Base-by-base conservation (phyloP, 2,113 vertebrate genomes). In the Lycaon pictus region DNA sequence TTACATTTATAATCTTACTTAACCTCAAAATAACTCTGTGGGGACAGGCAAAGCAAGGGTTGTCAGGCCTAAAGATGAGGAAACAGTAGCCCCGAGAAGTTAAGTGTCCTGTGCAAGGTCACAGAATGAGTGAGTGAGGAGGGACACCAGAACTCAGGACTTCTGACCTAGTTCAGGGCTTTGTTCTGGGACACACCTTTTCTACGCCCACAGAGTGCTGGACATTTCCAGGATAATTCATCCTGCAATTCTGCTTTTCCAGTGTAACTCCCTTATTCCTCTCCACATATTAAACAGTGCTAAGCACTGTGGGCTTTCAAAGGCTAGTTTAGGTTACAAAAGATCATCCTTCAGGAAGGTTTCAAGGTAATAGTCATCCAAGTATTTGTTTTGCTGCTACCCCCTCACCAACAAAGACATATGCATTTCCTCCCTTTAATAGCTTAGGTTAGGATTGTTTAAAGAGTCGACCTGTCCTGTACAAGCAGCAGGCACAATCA, bases 1-100 rank as follows among this genome's bases (percentile, higher is more conserved):
- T 95, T 93, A 74, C 32, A 71, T 81, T 88, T 95, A 86, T 51
- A 79, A 93, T 82, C 79, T 81, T 71, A 65, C 35, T 95, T 69
- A 69, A 58, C 60, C 55, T 97, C 85, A 88, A 87, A 95, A 90
- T 85, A 87, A 88, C 81, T 71, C 55, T 27, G 7, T 37, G 71
- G 35, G 37, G 93, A 76, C 79, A 55, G 53, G 60, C 71, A 53
- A 81, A 67, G 55, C n/a, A 60, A 90, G 60, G 80, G 63, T 11
- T 58, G 11, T 20, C 35, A 60, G n/a, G 48, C 53, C 58, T 87
- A 60, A 53, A 62, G 60, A 67, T 35, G 88, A 88, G 62, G n/a
- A 58, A 63, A 74, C 35, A 22, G 62, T 48, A 23, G 62, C 79
- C 51, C 43, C 3, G 27, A 93, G 80, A 88, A 79, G 43, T 32